A percentile compares a stretch with the other conserved stretches of the same genome.
Evolutionary conservation across 2,797 vertebrate species (phyloP).

Genomic region (Rhynchotus rufescens): DNA sequence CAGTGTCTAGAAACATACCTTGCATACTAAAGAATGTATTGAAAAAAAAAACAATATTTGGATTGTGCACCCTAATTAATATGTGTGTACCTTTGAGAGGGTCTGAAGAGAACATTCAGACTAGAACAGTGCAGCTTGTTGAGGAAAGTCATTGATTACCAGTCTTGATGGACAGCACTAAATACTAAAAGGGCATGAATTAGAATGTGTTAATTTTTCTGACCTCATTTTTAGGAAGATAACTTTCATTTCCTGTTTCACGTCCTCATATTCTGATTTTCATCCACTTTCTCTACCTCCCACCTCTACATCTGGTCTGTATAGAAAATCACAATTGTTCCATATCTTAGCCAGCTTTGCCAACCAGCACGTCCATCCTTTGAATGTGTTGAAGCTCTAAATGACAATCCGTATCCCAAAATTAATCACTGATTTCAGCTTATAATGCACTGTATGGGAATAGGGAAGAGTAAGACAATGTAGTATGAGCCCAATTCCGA

Average conservation of each 20-base stretch:
- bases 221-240: background rate
- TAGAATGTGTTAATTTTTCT: background rate
- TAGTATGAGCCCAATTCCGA: background rate
- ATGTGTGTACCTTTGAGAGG: background rate
- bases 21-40: accelerated
- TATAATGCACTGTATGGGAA: background rate
- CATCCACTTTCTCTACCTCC: background rate
- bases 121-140: background rate
- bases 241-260: background rate
- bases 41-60: background rate
- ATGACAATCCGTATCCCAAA: background rate
- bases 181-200: background rate
- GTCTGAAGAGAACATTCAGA: background rate
- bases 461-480: background rate
- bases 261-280: background rate
- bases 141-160: background rate
- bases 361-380: background rate
- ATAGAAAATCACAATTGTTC: background rate
- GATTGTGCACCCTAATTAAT: background rate
- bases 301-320: background rate
- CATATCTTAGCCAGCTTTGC: background rate
- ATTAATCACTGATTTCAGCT: background rate
- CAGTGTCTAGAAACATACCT: background rate
- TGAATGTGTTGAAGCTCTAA: background rate
- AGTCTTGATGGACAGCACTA: background rate